A percentile compares a stretch with the other conserved stretches of the same genome.
Conservation (phyloP, 2,113 vertebrate genomes). For the Acanthochromis polyacanthus region DNA sequence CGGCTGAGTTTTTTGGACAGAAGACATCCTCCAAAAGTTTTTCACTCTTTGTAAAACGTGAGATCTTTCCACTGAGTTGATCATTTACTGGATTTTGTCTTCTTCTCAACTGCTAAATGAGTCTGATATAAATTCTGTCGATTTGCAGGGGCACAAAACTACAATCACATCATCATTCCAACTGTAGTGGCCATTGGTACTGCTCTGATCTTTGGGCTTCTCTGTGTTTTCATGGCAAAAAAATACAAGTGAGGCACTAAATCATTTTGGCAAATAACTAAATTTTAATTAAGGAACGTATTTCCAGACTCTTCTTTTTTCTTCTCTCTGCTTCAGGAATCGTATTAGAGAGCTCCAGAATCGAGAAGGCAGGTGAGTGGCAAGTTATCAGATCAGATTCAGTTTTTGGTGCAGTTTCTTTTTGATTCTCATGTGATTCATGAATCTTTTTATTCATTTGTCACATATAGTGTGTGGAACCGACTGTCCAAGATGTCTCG, state of each 20-base stretch:
- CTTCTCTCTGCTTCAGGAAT: conserved; percentile 41
- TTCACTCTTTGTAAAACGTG: conserved; percentile 72
- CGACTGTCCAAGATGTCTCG: conserved; percentile 75
- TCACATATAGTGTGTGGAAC: conserved; percentile 65
- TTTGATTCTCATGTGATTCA: not conserved
- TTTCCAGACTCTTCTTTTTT: not conserved
- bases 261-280: not conserved
- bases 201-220: conserved; percentile 54
- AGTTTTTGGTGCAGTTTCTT: not conserved
- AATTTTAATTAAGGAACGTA: not conserved
- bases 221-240: conserved; percentile 71
- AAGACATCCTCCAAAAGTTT: rapidly evolving
- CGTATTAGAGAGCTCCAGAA: conserved; percentile 73
- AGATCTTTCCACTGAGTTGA: conserved; percentile 12
- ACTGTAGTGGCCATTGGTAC: conserved; percentile 34
- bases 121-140: not conserved
- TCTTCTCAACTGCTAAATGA: too few relatives aligned
- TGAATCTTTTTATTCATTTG: not conserved
- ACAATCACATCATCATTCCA: conserved; percentile 77
- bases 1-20: conserved; percentile 26
- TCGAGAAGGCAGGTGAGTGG: conserved; percentile 63
- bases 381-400: not conserved
- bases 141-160: conserved; percentile 57
- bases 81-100: too few relatives aligned
- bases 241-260: conserved; percentile 77